A percentile compares a stretch with the other conserved stretches of the same genome.
These are phyloP conservation scores for Natator depressus DNA, from an alignment of 2,113 vertebrate species.

Conservation along the genomic window DNA sequence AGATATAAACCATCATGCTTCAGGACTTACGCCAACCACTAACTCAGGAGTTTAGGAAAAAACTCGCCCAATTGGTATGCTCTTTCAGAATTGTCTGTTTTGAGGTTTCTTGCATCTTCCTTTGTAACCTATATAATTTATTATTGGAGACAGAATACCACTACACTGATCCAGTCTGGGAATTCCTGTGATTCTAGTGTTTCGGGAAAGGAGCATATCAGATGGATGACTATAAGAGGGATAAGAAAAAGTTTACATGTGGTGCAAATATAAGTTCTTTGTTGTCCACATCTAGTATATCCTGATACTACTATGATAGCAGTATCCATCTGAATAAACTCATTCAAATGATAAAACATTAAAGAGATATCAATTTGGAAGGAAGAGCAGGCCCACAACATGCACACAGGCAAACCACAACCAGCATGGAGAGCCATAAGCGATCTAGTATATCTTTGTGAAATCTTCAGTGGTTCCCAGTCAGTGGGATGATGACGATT, in stretches of 20 bases:
- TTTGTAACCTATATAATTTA: neutral
- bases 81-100: neutral
- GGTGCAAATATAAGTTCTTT: neutral
- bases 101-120: neutral
- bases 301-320: neutral
- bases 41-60: neutral
- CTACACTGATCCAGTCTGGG: neutral
- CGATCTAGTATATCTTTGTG: neutral
- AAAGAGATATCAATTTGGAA: neutral
- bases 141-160: neutral
- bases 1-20: neutral
- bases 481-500: neutral
- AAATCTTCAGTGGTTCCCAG: neutral
- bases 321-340: neutral
- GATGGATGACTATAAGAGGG: neutral
- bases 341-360: neutral
- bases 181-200: neutral
- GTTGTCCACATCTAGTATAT: neutral
- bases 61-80: neutral
- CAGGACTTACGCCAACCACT: neutral
- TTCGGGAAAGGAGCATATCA: neutral
- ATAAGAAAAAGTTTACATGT: neutral
- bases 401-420: accelerated
- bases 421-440: neutral
- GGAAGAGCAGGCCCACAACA: neutral